phyloP scores from a whole-genome alignment of 1,140 invertebrate species.

The Phortica variegata region DNA sequence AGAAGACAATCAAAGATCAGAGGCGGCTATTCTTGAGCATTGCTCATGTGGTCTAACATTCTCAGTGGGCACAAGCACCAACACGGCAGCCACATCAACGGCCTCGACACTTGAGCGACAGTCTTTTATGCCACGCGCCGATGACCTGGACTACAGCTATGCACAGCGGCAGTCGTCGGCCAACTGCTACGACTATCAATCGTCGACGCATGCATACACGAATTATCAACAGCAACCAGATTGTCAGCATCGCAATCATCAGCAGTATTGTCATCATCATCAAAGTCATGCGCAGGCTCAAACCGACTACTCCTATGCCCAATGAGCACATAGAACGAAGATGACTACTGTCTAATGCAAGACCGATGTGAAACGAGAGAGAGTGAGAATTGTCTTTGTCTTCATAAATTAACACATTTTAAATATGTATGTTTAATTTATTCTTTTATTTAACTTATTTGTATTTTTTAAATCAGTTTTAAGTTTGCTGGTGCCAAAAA shows the following conservation, averaged over 20 bases:
- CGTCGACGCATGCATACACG: not conserved
- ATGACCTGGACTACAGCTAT: constrained; percentile 3
- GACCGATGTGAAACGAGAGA: too few species aligned
- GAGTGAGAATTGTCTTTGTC: too few species aligned
- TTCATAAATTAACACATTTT: too few species aligned
- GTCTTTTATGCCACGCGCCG: not conserved
- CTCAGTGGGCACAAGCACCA: constrained; percentile 26
- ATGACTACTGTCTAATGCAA: too few species aligned
- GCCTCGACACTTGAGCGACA: constrained; percentile 18
- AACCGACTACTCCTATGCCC: constrained; percentile 37
- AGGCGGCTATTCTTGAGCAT: constrained; percentile 37
- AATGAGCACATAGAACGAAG: too few species aligned
- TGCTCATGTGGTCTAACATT: constrained; percentile 47
- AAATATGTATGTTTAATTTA: too few species aligned
- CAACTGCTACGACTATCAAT: constrained; percentile 23
- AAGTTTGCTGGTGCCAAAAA: too few species aligned
- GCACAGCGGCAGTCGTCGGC: constrained; percentile 16
- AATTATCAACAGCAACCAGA: not conserved
- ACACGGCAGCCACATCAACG: constrained; percentile 1
- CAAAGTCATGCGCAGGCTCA: constrained; percentile 36
- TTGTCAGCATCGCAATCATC: constrained; percentile 10
- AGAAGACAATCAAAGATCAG: constrained; percentile 1
- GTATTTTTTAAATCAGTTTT: too few species aligned
- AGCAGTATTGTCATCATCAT: constrained; percentile 15
- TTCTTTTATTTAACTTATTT: too few species aligned